Evolutionary conservation across 2,797 vertebrate genomes (phyloP).

Genomic region (Threskiornis aethiopicus): DNA sequence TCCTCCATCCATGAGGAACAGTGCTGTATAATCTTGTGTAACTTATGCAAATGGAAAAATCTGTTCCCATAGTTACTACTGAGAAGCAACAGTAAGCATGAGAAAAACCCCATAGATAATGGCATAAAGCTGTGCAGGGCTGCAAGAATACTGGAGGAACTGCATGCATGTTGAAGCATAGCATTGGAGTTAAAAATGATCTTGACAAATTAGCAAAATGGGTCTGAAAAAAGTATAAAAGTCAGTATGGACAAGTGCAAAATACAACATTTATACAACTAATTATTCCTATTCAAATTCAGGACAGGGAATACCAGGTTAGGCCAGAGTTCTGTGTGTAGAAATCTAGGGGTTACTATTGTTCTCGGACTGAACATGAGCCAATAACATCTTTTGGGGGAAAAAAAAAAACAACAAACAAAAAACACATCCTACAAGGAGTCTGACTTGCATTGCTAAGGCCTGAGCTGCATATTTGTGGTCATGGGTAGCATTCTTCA

Average conservation of each 20-base stretch:
- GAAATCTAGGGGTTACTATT: neutral
- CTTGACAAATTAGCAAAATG: neutral
- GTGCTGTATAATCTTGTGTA: neutral
- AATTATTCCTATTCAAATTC: neutral
- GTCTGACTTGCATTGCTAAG: neutral
- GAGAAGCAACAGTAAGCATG: neutral
- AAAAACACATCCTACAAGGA: neutral
- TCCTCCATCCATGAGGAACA: neutral
- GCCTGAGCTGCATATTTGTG: neutral
- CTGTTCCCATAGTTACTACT: slow-evolving; percentile 23
- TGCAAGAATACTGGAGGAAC: neutral
- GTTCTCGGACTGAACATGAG: neutral
- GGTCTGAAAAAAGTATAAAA: neutral
- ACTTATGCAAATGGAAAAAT: neutral
- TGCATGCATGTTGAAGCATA: neutral
- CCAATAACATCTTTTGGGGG: neutral
- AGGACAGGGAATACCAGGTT: neutral
- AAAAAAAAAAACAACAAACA: neutral
- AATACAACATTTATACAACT: neutral
- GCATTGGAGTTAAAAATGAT: neutral
- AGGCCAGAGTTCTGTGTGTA: neutral
- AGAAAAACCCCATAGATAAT: neutral
- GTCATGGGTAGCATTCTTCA: neutral
- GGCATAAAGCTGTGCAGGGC: neutral
- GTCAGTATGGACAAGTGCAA: neutral